Evolutionary conservation across 2,888 invertebrate species (phyloP), one percentile per base, ranked within the genome.

Genomic region (Scaptomyza parva): DNA sequence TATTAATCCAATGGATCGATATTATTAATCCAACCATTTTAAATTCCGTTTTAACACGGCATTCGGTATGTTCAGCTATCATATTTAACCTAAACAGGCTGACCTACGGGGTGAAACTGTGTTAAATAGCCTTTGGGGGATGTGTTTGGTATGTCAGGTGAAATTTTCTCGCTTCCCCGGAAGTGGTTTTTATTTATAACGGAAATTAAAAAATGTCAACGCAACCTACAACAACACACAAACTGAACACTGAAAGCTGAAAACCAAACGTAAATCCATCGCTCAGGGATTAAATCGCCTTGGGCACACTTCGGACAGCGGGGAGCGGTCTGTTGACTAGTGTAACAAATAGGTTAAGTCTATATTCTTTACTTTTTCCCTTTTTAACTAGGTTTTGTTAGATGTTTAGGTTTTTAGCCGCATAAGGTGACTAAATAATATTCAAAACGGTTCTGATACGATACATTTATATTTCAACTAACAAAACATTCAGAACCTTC

Each of bases 141-240:
- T 18, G 9, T 35, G 11, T 14, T 37, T n/a, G n/a, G 37, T 40
- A 40, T 26, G 52, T 39, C 60, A 61, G 48, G 61, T 68, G 33
- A n/a, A 41, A 22, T 62, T 35, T 14, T 67, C 60, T 60, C 39
- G 20, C 30, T 17, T 20, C 41, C 14, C 59, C 64, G 70, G 76
- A 88, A 78, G 79, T 72, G 86, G 80, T 74, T 82, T 82, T 86
- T 79, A 82, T 86, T 84, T 88, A 82, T 69, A 88, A 64, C 86
- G 86, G 83, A 84, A 84, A 84, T 84, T 84, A 88, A 84, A 83
- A 88, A 83, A 77, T 86, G 85, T 70, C 82, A 77, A 61, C 73
- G 61, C 50, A 55, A 53, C 43, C 50, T 44, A 22, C 47, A 39
- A 45, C 50, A 61, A 9, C 14, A 35, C 30, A 17, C 7, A 17